Evolutionary conservation across 2,113 vertebrate species (phyloP).

Genomic region (Anhinga rufa): DNA sequence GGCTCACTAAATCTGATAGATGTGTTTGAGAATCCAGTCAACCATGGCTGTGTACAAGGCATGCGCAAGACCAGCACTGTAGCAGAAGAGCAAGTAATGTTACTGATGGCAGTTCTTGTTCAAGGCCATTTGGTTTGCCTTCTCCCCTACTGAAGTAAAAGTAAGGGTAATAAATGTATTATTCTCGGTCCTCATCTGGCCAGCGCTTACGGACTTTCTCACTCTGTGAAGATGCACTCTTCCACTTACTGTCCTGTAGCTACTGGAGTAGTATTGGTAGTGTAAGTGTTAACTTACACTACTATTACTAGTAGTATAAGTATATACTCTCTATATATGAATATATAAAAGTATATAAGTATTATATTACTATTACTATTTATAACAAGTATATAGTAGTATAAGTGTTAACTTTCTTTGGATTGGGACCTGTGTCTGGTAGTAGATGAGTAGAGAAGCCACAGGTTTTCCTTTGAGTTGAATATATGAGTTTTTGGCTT

Average conservation of each 20-base stretch:
- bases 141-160: neutral
- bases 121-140: neutral
- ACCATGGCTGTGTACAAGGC: neutral
- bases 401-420: neutral
- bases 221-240: neutral
- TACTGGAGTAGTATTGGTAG: no score
- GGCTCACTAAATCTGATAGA: neutral
- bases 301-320: no score
- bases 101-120: neutral
- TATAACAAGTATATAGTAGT: neutral
- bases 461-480: neutral
- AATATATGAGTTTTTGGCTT: neutral
- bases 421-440: neutral
- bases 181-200: neutral
- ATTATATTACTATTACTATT: no score
- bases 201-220: neutral
- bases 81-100: neutral
- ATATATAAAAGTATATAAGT: no score
- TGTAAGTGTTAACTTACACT: neutral
- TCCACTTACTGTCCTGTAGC: neutral
- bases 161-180: neutral
- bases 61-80: neutral
- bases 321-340: no score
- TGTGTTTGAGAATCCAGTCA: neutral
- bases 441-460: neutral